These are phyloP conservation scores for Carterocephalus palaemon DNA, from an alignment of 2,888 invertebrate species.

Conservation along the genomic window DNA sequence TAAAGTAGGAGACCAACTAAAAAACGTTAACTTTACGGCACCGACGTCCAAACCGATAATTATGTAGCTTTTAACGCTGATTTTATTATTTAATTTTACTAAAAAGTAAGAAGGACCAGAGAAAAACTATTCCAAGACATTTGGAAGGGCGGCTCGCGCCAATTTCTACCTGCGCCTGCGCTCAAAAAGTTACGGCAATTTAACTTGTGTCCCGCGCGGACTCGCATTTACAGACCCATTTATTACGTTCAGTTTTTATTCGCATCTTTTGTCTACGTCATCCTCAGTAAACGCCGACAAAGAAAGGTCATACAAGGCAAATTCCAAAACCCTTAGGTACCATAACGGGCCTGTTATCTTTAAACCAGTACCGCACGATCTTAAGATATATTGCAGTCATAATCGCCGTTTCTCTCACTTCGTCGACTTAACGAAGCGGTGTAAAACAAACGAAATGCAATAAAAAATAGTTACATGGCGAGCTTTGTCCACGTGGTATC, in stretches of 20 bases:
- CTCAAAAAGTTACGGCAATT: conserved; percentile 50
- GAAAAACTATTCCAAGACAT: conserved; percentile 27
- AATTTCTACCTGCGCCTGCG: conserved; percentile 47
- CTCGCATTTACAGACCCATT: conserved; percentile 59
- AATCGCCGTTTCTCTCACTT: conserved; percentile 15
- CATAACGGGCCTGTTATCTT: conserved; percentile 15
- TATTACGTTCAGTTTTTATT: conserved; percentile 50
- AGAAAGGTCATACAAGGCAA: conserved; percentile 30
- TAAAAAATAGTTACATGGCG: conserved; percentile 15
- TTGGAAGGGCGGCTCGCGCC: conserved; percentile 44
- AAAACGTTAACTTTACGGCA: conserved; percentile 11
- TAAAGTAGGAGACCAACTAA: background rate
- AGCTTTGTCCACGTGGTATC: conserved; percentile 15
- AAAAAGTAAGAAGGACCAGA: conserved; percentile 26
- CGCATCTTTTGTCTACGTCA: conserved; percentile 47
- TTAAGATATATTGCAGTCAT: conserved; percentile 6
- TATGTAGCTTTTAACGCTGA: conserved; percentile 42
- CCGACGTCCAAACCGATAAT: conserved; percentile 25
- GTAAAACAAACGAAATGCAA: conserved; percentile 14
- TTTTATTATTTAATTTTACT: conserved; percentile 35
- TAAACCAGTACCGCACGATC: conserved; percentile 10
- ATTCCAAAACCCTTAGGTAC: conserved; percentile 11
- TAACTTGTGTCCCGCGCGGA: conserved; percentile 50
- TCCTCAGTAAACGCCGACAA: conserved; percentile 46
- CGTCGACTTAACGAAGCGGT: conserved; percentile 7